Percentiles rank a stretch among this genome's conserved stretches.
phyloP scores from a whole-genome alignment of 2,888 invertebrate species.

The Stegophylla sp. region DNA sequence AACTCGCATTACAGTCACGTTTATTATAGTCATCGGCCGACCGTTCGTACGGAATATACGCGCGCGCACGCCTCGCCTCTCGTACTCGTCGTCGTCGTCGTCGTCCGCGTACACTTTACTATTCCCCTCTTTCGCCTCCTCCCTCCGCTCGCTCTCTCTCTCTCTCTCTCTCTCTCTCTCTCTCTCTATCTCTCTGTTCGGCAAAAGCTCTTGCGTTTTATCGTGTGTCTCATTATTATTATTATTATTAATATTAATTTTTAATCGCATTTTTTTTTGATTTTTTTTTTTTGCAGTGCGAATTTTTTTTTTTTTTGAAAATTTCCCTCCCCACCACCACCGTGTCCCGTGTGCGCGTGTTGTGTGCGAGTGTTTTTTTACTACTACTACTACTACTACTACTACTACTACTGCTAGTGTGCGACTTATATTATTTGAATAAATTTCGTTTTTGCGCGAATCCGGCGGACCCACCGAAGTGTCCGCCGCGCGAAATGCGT shows the following conservation, averaged over 20 bases:
- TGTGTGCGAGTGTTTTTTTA: too few relatives aligned
- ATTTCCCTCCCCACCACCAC: not conserved
- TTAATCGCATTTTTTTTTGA: not conserved
- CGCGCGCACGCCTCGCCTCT: conserved; percentile 17
- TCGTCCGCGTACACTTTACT: not conserved
- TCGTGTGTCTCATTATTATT: not conserved
- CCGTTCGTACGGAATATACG: conserved; percentile 9
- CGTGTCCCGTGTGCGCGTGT: not conserved
- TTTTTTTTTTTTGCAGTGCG: not conserved
- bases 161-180: not conserved
- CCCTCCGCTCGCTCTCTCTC: not conserved
- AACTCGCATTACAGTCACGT: conserved; percentile 59
- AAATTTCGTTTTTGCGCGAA: too few relatives aligned
- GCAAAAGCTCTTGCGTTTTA: not conserved
- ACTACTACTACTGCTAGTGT: too few relatives aligned
- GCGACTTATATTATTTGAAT: too few relatives aligned
- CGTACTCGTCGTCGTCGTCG: not conserved
- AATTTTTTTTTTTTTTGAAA: not conserved
- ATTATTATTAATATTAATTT: not conserved
- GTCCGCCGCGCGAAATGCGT: conserved; percentile 11
- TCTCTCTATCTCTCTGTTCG: too few relatives aligned
- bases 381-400: too few relatives aligned
- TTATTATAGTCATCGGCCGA: conserved; percentile 56
- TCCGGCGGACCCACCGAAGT: not conserved
- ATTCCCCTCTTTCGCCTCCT: not conserved